Evolutionary conservation across 1,140 invertebrate species (phyloP).

Genomic region (Bursaphelenchus mucronatus): DNA sequence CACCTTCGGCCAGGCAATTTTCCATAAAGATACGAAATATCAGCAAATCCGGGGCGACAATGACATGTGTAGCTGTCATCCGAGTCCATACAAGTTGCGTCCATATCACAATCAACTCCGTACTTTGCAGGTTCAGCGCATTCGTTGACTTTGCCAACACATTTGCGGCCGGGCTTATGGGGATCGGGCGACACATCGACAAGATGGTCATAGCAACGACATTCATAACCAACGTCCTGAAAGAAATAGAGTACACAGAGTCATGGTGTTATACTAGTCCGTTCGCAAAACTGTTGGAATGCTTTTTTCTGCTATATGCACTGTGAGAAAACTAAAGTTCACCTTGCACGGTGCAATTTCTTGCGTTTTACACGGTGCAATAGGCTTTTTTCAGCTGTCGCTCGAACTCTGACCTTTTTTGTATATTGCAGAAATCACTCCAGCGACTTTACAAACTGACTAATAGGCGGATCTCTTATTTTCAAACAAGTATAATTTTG

Average conservation of each 20-base stretch:
- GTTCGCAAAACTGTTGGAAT: too few relatives aligned
- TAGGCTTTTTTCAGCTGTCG: too few relatives aligned
- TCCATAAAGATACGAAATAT: not conserved
- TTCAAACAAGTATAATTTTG: not conserved
- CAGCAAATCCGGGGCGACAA: not conserved
- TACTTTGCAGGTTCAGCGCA: slow-evolving; percentile 44
- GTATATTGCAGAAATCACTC: too few relatives aligned
- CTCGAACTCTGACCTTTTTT: too few relatives aligned
- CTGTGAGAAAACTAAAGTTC: too few relatives aligned
- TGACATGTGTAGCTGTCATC: slow-evolving; percentile 43
- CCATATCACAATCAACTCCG: slow-evolving; percentile 53
- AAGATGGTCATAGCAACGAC: slow-evolving; percentile 51
- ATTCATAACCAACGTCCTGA: slow-evolving; percentile 52
- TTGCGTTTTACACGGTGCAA: too few relatives aligned
- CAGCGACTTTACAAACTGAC: too few relatives aligned
- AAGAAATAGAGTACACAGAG: not conserved
- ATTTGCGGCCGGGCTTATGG: slow-evolving; percentile 45
- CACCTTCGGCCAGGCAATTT: slow-evolving; percentile 52
- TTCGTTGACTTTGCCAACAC: slow-evolving; percentile 51
- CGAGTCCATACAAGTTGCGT: slow-evolving; percentile 58
- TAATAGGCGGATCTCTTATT: too few relatives aligned
- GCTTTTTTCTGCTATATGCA: too few relatives aligned
- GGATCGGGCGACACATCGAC: slow-evolving; percentile 50
- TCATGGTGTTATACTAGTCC: too few relatives aligned
- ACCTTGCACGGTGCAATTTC: too few relatives aligned